phyloP scores from a whole-genome alignment of 2,113 vertebrate species.

The Parus major region DNA sequence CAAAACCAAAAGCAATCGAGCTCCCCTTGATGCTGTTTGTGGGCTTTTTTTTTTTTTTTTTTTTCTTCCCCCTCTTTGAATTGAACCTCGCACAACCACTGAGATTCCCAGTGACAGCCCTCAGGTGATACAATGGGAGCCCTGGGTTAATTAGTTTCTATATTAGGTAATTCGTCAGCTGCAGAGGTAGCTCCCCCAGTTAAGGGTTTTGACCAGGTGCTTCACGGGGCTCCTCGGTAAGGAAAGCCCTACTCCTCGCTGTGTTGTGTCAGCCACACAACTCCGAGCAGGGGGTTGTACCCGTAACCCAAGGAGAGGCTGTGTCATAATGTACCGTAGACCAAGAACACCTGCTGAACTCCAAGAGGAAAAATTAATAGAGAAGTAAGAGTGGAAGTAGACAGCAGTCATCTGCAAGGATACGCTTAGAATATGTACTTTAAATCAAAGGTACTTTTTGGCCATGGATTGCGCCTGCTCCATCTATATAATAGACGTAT shows the following conservation, averaged over 20 bases:
- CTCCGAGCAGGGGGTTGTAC: accelerated
- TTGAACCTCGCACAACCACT: background rate
- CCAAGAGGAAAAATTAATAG: background rate
- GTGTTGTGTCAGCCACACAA: background rate
- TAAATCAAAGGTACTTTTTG: background rate
- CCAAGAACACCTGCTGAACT: background rate
- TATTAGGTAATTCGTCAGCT: background rate
- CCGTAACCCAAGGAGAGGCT: background rate
- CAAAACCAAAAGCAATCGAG: background rate
- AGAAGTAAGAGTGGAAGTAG: background rate
- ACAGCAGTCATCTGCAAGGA: background rate
- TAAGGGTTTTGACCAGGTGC: background rate
- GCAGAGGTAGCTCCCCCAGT: background rate
- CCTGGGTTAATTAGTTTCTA: background rate
- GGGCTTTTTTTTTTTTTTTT: background rate
- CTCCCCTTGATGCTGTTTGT: background rate
- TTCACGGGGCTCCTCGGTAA: background rate
- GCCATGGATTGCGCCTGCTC: background rate
- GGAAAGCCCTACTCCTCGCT: background rate
- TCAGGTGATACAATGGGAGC: background rate
- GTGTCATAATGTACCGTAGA: accelerated
- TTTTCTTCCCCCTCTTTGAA: background rate
- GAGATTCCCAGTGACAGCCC: background rate
- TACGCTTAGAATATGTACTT: background rate
- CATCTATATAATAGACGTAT: background rate